phyloP scores from a whole-genome alignment of 2,113 vertebrate genomes.

The Psilopogon haemacephalus region DNA sequence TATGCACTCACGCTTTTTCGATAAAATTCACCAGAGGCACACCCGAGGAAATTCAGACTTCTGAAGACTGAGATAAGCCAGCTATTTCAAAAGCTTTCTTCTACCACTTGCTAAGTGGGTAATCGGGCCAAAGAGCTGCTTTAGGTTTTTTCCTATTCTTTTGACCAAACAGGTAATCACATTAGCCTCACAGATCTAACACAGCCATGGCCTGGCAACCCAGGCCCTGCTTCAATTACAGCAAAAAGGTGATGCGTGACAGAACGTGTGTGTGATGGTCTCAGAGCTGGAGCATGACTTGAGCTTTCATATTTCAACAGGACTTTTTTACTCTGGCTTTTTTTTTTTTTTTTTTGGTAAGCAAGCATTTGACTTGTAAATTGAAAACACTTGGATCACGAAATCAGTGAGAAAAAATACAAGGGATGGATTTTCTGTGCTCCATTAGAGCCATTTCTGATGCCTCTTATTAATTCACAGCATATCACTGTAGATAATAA shows the following conservation, averaged over 20 bases:
- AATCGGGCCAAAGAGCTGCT: not conserved
- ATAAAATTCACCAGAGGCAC: not conserved
- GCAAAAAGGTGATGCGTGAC: conserved; percentile 36
- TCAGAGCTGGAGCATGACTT: conserved; percentile 1
- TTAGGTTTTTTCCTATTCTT: not conserved
- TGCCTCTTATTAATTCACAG: not conserved
- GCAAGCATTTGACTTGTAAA: conserved; percentile 53
- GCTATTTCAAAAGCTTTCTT: not conserved
- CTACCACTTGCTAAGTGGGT: not conserved
- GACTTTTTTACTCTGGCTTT: not conserved
- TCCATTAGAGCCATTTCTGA: not conserved
- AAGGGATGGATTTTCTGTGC: not conserved
- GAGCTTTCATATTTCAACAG: conserved; percentile 27
- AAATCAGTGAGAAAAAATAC: conserved; percentile 51
- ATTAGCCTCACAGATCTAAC: not conserved
- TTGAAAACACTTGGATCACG: conserved; percentile 48
- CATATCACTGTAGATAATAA: not conserved
- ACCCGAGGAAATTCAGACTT: not conserved
- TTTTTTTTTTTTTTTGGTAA: conserved; percentile 39
- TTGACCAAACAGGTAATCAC: conserved; percentile 2
- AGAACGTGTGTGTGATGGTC: not conserved
- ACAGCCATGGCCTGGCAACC: not conserved
- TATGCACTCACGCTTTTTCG: not conserved
- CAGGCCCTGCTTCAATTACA: not conserved
- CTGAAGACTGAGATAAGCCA: not conserved